phyloP scores from a whole-genome alignment of 2,797 vertebrate species.

The Crax fasciolata region DNA sequence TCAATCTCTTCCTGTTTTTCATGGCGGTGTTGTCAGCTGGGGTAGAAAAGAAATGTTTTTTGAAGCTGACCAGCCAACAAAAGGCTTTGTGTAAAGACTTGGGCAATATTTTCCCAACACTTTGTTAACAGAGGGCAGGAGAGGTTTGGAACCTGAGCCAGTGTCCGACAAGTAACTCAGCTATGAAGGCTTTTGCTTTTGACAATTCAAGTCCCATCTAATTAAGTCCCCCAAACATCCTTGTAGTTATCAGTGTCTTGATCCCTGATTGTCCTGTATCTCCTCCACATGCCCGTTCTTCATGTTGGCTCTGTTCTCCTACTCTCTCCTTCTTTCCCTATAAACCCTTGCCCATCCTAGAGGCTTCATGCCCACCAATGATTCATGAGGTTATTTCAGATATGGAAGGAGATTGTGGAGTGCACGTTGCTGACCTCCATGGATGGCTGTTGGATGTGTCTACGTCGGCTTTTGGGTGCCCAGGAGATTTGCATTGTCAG shows the following conservation, averaged over 20 bases:
- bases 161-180: neutral
- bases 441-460: neutral
- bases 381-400: fast-evolving
- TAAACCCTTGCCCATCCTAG: neutral
- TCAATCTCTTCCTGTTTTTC: constrained; percentile 78
- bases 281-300: neutral
- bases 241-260: neutral
- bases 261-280: neutral
- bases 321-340: neutral
- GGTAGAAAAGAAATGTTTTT: constrained; percentile 52
- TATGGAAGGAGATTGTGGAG: neutral
- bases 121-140: neutral
- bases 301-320: neutral
- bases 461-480: neutral
- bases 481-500: neutral
- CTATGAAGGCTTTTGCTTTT: neutral
- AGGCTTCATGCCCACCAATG: neutral
- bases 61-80: constrained; percentile 28
- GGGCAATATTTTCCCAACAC: constrained; percentile 49
- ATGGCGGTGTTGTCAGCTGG: constrained; percentile 38
- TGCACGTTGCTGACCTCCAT: neutral
- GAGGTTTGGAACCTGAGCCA: neutral
- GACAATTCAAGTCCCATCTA: neutral
- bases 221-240: neutral
- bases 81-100: constrained; percentile 32